Conservation (phyloP, 2,113 vertebrate genomes). For the Origma solitaria region DNA sequence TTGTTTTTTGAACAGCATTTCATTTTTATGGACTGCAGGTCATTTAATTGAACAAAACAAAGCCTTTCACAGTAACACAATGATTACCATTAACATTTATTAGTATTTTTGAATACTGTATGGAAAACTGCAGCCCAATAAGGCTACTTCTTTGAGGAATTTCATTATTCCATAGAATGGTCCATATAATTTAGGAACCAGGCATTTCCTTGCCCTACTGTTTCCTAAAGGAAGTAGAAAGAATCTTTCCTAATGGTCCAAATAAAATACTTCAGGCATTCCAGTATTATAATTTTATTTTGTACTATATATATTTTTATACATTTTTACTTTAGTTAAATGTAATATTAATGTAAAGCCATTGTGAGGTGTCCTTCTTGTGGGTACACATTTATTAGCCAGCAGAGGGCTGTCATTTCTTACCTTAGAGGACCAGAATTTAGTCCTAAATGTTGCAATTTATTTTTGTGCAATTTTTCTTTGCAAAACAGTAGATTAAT, state of each 20-base stretch:
- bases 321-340: not conserved
- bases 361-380: not conserved
- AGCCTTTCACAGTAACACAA: not conserved
- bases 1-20: not conserved
- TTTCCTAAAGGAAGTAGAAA: not conserved
- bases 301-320: not conserved
- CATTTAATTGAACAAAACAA: not conserved
- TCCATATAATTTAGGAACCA: not conserved
- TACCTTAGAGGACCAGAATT: not conserved
- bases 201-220: not conserved
- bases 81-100: not conserved
- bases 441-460: not conserved
- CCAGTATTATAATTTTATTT: not conserved
- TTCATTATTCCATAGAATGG: not conserved
- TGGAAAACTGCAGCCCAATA: not conserved
- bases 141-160: not conserved
- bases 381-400: not conserved
- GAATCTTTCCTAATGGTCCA: not conserved
- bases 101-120: not conserved
- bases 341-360: not conserved
- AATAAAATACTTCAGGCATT: not conserved
- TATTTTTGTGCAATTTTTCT: not conserved
- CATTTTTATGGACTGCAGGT: not conserved
- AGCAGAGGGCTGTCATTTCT: slow-evolving; percentile 35
- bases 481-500: not conserved